Evolutionary conservation across 2,888 invertebrate species (phyloP).

Genomic region (Noctua comes): DNA sequence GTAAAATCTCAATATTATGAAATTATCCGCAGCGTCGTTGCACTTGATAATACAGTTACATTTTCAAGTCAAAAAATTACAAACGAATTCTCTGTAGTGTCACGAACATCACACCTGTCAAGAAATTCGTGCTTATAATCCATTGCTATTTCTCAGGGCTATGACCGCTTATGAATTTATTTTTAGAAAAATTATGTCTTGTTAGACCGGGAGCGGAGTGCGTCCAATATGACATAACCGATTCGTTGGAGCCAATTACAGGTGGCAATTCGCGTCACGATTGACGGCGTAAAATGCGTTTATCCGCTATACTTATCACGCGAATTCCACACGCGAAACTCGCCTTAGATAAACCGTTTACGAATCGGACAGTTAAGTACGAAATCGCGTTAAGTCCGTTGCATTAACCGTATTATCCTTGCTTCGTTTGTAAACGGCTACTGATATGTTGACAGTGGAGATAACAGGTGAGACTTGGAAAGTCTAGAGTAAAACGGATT

Average conservation of each 20-base stretch:
- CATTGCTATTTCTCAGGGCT: constrained; percentile 36
- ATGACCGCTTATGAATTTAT: constrained; percentile 45
- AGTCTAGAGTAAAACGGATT: constrained; percentile 20
- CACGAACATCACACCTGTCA: constrained; percentile 44
- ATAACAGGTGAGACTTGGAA: constrained; percentile 32
- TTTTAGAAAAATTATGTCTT: constrained; percentile 29
- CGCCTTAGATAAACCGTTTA: constrained; percentile 58
- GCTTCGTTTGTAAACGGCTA: constrained; percentile 47
- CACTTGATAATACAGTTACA: constrained; percentile 29
- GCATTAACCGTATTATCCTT: constrained; percentile 66
- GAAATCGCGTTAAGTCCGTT: constrained; percentile 62
- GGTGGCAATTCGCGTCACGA: constrained; percentile 70
- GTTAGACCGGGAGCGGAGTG: constrained; percentile 45
- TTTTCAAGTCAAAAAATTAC: constrained; percentile 25
- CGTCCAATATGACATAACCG: constrained; percentile 77
- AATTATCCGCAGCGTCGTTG: constrained; percentile 6
- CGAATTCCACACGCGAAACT: constrained; percentile 71
- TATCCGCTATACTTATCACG: constrained; percentile 77
- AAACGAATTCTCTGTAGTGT: constrained; percentile 23
- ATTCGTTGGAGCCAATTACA: constrained; percentile 75
- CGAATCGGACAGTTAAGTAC: constrained; percentile 62
- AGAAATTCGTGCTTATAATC: constrained; percentile 45
- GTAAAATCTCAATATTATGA: not conserved
- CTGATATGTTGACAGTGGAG: constrained; percentile 54
- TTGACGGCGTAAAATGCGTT: constrained; percentile 74